These are phyloP conservation scores for Fratercula arctica DNA, from an alignment of 2,797 vertebrate species.

Conservation along the genomic window DNA sequence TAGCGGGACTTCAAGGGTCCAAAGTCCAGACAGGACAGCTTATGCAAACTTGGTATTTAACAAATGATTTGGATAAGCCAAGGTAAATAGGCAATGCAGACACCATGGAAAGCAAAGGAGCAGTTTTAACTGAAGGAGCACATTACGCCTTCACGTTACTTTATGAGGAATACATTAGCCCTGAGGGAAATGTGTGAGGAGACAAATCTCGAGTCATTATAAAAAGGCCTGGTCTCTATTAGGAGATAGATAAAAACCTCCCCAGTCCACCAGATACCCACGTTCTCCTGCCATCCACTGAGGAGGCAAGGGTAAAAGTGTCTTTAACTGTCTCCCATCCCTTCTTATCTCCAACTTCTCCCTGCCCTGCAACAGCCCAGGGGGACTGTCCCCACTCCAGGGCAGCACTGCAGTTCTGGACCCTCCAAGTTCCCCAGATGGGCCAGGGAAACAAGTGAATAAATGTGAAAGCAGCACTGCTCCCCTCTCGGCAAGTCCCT, in stretches of 20 bases:
- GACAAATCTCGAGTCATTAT: neutral
- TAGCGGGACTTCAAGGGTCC: neutral
- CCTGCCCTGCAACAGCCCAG: neutral
- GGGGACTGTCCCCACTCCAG: neutral
- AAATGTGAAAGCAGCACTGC: neutral
- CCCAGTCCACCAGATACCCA: neutral
- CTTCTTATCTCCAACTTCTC: neutral
- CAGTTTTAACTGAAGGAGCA: slow-evolving; percentile 13
- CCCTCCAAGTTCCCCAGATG: neutral
- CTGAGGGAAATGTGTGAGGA: neutral
- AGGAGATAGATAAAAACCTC: neutral
- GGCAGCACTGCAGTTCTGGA: neutral
- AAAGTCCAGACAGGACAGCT: neutral
- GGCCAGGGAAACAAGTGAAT: neutral
- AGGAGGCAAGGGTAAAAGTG: neutral
- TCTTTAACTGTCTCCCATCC: neutral
- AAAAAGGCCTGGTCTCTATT: neutral
- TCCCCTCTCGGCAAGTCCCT: neutral
- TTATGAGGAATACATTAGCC: neutral
- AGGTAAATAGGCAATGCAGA: slow-evolving; percentile 33
- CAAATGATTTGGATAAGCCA: slow-evolving; percentile 47
- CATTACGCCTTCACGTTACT: neutral
- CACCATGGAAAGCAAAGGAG: slow-evolving; percentile 1
- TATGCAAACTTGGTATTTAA: slow-evolving; percentile 40
- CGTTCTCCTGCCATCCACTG: neutral